Evolutionary conservation across 2,888 invertebrate genomes (phyloP).

Genomic region (Noctua pronuba): DNA sequence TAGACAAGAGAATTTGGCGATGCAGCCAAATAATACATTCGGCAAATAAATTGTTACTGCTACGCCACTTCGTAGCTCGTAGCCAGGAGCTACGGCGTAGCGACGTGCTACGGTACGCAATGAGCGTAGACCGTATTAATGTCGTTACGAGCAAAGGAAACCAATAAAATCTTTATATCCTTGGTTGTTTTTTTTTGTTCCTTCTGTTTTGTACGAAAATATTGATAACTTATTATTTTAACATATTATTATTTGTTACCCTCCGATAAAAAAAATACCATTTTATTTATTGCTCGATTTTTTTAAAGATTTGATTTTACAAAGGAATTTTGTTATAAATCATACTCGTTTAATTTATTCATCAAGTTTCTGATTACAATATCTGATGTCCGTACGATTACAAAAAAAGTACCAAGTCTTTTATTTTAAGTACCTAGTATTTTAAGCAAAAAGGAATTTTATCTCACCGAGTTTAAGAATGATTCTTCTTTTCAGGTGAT

Average conservation of each 20-base stretch:
- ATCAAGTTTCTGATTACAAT: neutral
- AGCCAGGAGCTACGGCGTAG: conserved; percentile 57
- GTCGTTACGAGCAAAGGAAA: conserved; percentile 37
- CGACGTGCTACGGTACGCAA: conserved; percentile 48
- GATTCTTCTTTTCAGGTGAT: conserved; percentile 86
- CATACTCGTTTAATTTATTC: neutral
- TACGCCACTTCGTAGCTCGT: conserved; percentile 64
- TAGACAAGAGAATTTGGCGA: conserved; percentile 41
- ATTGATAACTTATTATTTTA: neutral
- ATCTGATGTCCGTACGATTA: neutral
- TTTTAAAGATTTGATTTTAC: neutral
- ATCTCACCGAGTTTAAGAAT: neutral
- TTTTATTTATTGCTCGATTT: neutral
- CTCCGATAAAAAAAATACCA: neutral
- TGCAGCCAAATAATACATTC: conserved; percentile 52
- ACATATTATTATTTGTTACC: too few species aligned
- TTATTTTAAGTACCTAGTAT: too few species aligned
- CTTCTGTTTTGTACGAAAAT: conserved; percentile 14
- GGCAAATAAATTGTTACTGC: conserved; percentile 43
- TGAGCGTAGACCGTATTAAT: conserved; percentile 37
- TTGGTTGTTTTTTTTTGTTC: conserved; percentile 14
- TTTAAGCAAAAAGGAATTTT: neutral
- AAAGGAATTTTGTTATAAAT: neutral
- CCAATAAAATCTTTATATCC: conserved; percentile 35
- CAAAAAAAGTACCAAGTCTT: neutral